Conservation (phyloP, 2,888 invertebrate genomes). For the Microctonus hyperodae region DNA sequence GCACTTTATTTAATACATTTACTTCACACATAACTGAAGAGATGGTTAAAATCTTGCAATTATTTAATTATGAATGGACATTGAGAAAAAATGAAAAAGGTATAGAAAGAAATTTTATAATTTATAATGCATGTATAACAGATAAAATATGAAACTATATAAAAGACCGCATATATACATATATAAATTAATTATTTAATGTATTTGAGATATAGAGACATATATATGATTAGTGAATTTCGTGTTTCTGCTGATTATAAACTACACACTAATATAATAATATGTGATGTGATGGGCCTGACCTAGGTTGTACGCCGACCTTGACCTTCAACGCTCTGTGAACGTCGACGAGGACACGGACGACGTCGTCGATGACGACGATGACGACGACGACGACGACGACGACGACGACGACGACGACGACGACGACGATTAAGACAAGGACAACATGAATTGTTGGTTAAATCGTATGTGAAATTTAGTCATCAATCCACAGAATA, state of each 20-base stretch:
- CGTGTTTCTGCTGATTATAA: not conserved
- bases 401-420: not conserved
- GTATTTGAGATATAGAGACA: not conserved
- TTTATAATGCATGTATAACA: too few species aligned
- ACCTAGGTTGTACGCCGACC: conserved; percentile 59
- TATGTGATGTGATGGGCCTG: conserved; percentile 56
- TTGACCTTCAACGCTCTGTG: conserved; percentile 51
- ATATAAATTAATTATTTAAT: too few species aligned
- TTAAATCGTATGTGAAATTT: conserved; percentile 15
- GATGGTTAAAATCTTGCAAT: too few species aligned
- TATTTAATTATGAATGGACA: too few species aligned
- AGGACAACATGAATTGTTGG: not conserved
- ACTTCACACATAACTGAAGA: too few species aligned
- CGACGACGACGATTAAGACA: not conserved
- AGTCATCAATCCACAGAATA: conserved; percentile 22
- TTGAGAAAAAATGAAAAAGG: too few species aligned
- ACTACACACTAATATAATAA: not conserved
- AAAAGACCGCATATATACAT: too few species aligned
- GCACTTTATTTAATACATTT: too few species aligned
- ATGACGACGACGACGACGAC: conserved; percentile 40
- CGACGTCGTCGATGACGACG: not conserved
- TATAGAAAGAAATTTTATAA: too few species aligned
- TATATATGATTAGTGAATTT: not conserved
- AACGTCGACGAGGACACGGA: not conserved
- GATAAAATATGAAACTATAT: too few species aligned